Evolutionary conservation across 2,113 vertebrate species (phyloP).

Genomic region (Reinhardtius hippoglossoides): DNA sequence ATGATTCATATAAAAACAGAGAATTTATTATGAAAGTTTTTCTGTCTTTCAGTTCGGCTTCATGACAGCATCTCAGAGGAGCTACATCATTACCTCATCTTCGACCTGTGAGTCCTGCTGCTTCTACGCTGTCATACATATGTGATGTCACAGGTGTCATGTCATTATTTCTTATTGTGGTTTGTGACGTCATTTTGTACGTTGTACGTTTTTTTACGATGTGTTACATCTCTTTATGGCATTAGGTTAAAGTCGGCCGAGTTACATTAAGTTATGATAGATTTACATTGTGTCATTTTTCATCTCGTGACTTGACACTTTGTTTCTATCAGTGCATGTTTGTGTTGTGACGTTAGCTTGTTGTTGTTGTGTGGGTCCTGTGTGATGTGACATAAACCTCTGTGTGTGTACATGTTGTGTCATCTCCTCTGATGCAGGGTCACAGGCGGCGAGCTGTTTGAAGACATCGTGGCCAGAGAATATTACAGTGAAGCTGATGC

Average conservation of each 20-base stretch:
- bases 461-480: conserved; percentile 85
- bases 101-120: conserved; percentile 73
- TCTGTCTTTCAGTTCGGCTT: conserved; percentile 62
- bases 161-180: not conserved
- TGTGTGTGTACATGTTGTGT: not conserved
- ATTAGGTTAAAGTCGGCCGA: too few species aligned
- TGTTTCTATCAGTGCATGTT: not conserved
- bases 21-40: too few species aligned
- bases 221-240: not conserved
- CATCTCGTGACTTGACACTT: not conserved
- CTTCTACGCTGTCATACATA: not conserved
- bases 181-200: not conserved
- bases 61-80: conserved; percentile 80
- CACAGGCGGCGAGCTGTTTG: conserved; percentile 84
- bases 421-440: conserved; percentile 66
- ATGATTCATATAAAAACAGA: too few species aligned
- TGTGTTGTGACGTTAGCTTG: not conserved
- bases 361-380: not conserved
- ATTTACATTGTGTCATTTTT: not conserved
- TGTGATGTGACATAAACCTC: not conserved
- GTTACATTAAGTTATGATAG: too few species aligned
- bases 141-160: not conserved
- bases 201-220: not conserved
- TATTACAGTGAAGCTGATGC: conserved; percentile 86
- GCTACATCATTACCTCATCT: conserved; percentile 78